Percentiles rank a stretch among this genome's conserved stretches.
These are phyloP conservation scores for Myotis pilosus DNA, from an alignment of 2,797 vertebrate species.

Conservation along the genomic window DNA sequence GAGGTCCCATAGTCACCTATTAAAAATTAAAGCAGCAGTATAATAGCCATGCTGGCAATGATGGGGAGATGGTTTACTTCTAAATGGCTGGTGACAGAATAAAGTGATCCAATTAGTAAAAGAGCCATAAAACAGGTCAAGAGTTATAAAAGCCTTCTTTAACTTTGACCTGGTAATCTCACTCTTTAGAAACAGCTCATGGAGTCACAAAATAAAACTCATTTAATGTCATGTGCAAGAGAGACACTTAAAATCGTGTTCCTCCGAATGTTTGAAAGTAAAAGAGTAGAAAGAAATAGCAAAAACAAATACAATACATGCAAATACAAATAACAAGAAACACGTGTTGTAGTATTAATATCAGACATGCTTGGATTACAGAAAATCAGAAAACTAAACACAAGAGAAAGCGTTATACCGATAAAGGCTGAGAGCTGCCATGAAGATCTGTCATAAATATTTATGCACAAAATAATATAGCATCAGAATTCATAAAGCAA, in stretches of 20 bases:
- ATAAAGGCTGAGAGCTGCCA: neutral
- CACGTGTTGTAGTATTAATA: neutral
- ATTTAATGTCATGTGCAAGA: neutral
- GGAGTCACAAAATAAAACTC: slow-evolving; percentile 30
- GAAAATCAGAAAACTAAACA: slow-evolving; percentile 26
- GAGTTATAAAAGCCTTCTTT: slow-evolving; percentile 3
- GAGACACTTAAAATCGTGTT: slow-evolving; percentile 18
- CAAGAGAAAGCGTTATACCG: neutral
- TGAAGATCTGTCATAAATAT: neutral
- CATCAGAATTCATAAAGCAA: slow-evolving; percentile 39
- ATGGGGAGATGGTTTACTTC: neutral
- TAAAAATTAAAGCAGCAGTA: slow-evolving; percentile 60
- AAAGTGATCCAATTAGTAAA: neutral
- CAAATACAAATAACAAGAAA: slow-evolving; percentile 30
- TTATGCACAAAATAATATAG: slow-evolving; percentile 31
- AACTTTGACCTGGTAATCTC: slow-evolving; percentile 15
- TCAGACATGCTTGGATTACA: neutral
- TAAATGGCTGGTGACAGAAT: neutral
- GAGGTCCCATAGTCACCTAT: slow-evolving; percentile 56
- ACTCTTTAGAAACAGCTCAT: slow-evolving; percentile 33
- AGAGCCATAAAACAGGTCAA: neutral
- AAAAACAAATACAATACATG: neutral
- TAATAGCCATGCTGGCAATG: slow-evolving; percentile 7
- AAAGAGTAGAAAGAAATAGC: slow-evolving; percentile 25
- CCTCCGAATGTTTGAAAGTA: neutral